Evolutionary conservation across 2,797 vertebrate species (phyloP).

Genomic region (Chaenodraco wilsoni): DNA sequence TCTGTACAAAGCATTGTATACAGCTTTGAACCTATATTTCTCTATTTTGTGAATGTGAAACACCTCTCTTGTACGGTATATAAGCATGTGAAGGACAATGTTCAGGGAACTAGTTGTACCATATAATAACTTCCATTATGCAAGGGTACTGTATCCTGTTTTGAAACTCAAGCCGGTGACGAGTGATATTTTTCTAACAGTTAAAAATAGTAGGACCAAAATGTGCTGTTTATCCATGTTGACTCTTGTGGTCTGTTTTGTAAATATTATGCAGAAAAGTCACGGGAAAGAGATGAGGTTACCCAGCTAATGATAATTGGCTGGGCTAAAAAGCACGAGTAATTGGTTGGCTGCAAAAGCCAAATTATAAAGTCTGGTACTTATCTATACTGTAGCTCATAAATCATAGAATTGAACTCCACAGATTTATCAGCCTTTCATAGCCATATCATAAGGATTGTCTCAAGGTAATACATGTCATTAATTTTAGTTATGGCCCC

Average conservation of each 20-base stretch:
- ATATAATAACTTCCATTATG: no score
- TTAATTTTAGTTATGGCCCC: conserved; percentile 25
- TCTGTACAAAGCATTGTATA: no score
- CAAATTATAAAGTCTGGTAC: not conserved
- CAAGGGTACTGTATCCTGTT: no score
- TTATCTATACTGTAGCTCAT: not conserved
- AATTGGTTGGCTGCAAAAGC: conserved; percentile 23
- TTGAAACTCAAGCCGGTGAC: no score
- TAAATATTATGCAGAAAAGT: not conserved
- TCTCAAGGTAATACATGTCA: conserved; percentile 20
- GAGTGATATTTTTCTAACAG: no score
- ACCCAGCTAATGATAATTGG: conserved; percentile 7
- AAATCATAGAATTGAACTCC: not conserved
- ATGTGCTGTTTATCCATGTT: not conserved
- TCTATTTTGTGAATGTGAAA: no score
- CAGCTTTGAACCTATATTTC: no score
- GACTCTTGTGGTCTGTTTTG: not conserved
- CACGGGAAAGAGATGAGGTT: conserved; percentile 2
- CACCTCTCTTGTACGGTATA: no score
- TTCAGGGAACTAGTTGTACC: no score
- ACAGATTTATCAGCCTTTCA: not conserved
- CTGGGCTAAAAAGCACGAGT: conserved; percentile 15
- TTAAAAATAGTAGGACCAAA: no score
- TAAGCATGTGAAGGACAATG: no score
- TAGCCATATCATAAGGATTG: not conserved